Conservation (phyloP, 1,140 invertebrate species). For the Scaptomyza hsui region DNA sequence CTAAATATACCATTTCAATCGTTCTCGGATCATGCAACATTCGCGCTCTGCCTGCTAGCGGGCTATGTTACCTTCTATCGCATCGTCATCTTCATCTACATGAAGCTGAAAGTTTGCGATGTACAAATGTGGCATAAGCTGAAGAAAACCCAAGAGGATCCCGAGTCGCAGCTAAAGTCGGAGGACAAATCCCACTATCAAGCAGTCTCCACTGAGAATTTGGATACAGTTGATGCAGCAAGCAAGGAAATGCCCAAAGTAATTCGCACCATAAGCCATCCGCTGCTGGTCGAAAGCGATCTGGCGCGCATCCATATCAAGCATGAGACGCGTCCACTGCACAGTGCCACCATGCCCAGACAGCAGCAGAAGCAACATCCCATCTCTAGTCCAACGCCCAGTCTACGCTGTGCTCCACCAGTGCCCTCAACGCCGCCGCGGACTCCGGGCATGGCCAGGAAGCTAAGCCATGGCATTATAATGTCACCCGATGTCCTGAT, state of each 20-base stretch:
- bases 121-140: constrained; percentile 68
- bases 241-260: constrained; percentile 39
- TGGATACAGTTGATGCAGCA: constrained; percentile 55
- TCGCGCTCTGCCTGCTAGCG: constrained; percentile 51
- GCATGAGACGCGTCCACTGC: constrained; percentile 61
- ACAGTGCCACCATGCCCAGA: constrained; percentile 56
- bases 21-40: constrained; percentile 57
- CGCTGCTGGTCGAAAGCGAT: constrained; percentile 63
- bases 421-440: constrained; percentile 55
- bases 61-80: constrained; percentile 65
- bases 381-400: constrained; percentile 59
- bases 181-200: constrained; percentile 62
- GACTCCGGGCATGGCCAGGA: constrained; percentile 47
- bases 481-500: constrained; percentile 68
- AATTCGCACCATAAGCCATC: constrained; percentile 68
- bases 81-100: constrained; percentile 66
- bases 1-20: constrained; percentile 52
- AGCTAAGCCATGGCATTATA: constrained; percentile 53
- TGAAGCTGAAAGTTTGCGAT: constrained; percentile 68
- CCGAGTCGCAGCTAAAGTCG: constrained; percentile 45
- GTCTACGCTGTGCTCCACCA: constrained; percentile 61
- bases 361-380: constrained; percentile 12
- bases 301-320: constrained; percentile 65
- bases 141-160: constrained; percentile 59
- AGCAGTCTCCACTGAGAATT: constrained; percentile 61